A percentile compares a stretch with the other conserved stretches of the same genome.
Conservation (phyloP, 2,113 vertebrate species). For the Sturnira hondurensis region DNA sequence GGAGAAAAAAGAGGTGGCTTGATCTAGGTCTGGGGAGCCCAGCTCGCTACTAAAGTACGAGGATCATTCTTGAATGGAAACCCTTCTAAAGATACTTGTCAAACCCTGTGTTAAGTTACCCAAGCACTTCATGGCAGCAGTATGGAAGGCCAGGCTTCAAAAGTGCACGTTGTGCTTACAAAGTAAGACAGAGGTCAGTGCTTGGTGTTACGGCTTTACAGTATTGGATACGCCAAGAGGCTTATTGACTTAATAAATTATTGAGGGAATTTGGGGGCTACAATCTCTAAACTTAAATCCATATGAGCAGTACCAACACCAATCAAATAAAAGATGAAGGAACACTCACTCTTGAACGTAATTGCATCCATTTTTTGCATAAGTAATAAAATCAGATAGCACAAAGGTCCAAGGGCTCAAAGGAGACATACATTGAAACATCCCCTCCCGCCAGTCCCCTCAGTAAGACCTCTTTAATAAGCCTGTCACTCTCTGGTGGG, state of each 20-base stretch:
- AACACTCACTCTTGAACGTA: slow-evolving; percentile 38
- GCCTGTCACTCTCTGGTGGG: not conserved
- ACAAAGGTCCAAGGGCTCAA: slow-evolving; percentile 14
- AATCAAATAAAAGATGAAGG: slow-evolving; percentile 37
- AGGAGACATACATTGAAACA: not conserved
- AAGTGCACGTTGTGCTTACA: not conserved
- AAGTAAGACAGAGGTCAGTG: not conserved
- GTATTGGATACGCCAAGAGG: not conserved
- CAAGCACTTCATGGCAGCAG: not conserved
- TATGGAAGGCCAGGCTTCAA: not conserved
- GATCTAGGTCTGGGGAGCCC: not conserved
- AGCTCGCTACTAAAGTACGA: not conserved
- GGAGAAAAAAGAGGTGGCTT: not conserved
- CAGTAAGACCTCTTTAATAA: not conserved
- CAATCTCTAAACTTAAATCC: slow-evolving; percentile 47
- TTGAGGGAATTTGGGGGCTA: slow-evolving; percentile 11
- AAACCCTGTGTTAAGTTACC: not conserved
- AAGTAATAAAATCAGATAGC: slow-evolving; percentile 40
- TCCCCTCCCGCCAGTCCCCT: not conserved
- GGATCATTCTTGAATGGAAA: not conserved
- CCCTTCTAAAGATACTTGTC: not conserved
- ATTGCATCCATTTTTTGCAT: slow-evolving; percentile 32
- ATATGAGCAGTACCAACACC: not conserved
- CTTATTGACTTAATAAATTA: slow-evolving; percentile 44
- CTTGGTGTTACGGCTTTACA: not conserved